A percentile compares a stretch with the other conserved stretches of the same genome.
These are phyloP conservation scores for Nemapogon koenigi DNA, from an alignment of 2,888 invertebrate genomes.

Conservation along the genomic window DNA sequence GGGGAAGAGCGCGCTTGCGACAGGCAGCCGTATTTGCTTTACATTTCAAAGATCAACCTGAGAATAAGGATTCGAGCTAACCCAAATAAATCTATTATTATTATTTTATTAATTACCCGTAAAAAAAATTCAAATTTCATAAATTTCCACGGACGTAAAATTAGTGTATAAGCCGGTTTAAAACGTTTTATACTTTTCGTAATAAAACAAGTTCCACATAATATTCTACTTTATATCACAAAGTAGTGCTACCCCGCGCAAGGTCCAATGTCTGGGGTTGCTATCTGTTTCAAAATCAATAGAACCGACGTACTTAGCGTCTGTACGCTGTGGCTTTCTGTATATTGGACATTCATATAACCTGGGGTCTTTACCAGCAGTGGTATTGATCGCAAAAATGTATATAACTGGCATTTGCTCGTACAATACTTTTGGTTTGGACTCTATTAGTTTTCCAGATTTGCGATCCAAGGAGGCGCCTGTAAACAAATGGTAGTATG, in stretches of 20 bases:
- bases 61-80: no score
- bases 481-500: conserved; percentile 33
- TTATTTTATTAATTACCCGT: no score
- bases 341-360: conserved; percentile 97
- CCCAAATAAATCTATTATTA: no score
- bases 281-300: conserved; percentile 94
- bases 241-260: conserved; percentile 92
- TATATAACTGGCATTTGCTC: conserved; percentile 97
- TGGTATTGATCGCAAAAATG: conserved; percentile 93
- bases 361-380: conserved; percentile 88
- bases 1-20: no score
- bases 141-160: no score
- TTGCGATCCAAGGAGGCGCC: conserved; percentile 87
- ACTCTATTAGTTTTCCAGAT: conserved; percentile 88
- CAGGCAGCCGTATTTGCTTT: no score
- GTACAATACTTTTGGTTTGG: conserved; percentile 90
- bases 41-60: no score
- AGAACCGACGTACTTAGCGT: conserved; percentile 93
- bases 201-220: no score
- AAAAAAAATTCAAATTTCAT: no score
- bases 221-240: conserved; percentile 90
- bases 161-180: no score
- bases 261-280: conserved; percentile 93
- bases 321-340: conserved; percentile 92
- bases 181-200: no score